Evolutionary conservation across 2,888 invertebrate species (phyloP), one percentile per base, ranked within the genome.

Genomic region (Eupithecia inturbata): DNA sequence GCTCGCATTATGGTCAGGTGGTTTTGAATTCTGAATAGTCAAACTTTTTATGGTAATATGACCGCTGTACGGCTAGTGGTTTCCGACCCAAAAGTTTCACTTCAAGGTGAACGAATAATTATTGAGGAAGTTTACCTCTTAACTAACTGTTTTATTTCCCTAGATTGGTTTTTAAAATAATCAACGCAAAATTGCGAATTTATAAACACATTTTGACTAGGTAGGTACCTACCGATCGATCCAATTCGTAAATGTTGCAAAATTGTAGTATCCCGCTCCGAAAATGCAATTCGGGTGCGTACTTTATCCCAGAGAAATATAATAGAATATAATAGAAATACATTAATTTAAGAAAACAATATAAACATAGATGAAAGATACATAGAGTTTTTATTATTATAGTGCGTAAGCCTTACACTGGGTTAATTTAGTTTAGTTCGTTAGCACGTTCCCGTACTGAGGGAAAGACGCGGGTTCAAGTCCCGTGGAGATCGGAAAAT

Each of bases 21-120:
- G 7, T 31, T 70, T 70, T 22, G 31, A 39, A 68, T 53, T 39
- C 39, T n/a, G 67, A 53, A 67, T 63, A 63, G 67, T 60, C 60
- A 64, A 63, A 74, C 67, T 41, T 53, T 71, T 74, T 71, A 74
- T 74, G 74, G 71, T 71, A 74, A 71, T 71, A 64, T 39, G 14
- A 64, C 22, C 39, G 57, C 67, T 67, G 63, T 62, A 67, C 67
- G 41, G 63, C 31, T 49, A 10, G 74, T 57, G 63, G 64, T 74
- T 74, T 71, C 57, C 71, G 41, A 74, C 67, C 70, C 63, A 41
- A 33, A 39, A 74, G 71, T 71, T 71, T 67, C 36, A 63, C 60
- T 74, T 19, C 66, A 74, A 74, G 68, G 74, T 71, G 33, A 67
- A 62, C 45, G 60, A 63, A 22, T 53, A 74, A 68, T 70, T 62